Evolutionary conservation across 2,113 vertebrate genomes (phyloP).

Genomic region (Parus major): DNA sequence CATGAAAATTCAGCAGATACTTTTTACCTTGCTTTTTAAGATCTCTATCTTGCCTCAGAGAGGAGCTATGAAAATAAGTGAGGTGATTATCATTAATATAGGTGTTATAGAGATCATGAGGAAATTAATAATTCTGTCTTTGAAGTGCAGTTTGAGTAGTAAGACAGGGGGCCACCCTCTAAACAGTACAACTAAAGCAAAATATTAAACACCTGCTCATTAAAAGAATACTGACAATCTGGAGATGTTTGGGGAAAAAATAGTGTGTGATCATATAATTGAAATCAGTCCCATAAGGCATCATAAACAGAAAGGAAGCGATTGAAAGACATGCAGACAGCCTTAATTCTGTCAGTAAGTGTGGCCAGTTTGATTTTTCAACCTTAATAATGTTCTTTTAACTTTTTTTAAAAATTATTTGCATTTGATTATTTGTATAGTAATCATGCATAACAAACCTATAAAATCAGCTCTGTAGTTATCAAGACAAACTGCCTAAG

Average conservation of each 20-base stretch:
- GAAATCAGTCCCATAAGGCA: background rate
- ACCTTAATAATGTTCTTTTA: background rate
- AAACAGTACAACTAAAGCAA: background rate
- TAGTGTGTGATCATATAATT: background rate
- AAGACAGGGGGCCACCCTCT: background rate
- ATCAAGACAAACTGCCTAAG: background rate
- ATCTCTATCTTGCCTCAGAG: background rate
- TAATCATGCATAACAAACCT: background rate
- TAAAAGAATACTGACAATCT: background rate
- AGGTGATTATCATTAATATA: background rate
- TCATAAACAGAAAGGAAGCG: background rate
- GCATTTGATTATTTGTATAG: background rate
- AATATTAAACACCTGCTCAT: conserved; percentile 23
- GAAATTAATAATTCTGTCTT: conserved; percentile 28
- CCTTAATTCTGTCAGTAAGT: background rate
- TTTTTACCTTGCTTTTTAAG: background rate
- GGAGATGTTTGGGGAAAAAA: background rate
- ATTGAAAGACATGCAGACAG: background rate
- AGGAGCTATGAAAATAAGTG: background rate
- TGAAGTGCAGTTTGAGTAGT: background rate
- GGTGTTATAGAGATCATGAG: background rate
- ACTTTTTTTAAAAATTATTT: background rate
- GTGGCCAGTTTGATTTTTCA: background rate
- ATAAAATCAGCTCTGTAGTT: background rate
- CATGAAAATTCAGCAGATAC: background rate